Conservation (phyloP, 1,140 invertebrate species). For the Armadillidium nasatum region DNA sequence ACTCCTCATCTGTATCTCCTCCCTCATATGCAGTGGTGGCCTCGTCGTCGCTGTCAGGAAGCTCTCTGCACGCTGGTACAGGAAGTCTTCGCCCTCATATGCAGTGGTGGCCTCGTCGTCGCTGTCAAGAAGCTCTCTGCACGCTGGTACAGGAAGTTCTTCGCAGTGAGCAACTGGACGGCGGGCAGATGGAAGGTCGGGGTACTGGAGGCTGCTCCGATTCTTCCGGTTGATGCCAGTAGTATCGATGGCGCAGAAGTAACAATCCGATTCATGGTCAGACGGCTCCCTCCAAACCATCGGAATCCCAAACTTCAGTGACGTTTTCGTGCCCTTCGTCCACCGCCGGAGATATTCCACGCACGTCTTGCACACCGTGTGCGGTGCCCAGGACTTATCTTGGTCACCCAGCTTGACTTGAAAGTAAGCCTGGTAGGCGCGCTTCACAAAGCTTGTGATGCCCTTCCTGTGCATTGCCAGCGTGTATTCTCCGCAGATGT, state of each 20-base stretch:
- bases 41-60: constrained; percentile 22
- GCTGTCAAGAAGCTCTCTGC: constrained; percentile 22
- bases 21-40: neutral
- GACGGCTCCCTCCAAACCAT: constrained; percentile 23
- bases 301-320: constrained; percentile 28
- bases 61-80: constrained; percentile 24
- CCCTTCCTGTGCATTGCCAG: constrained; percentile 26
- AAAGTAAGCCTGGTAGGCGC: constrained; percentile 30
- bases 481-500: constrained; percentile 31
- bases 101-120: constrained; percentile 10
- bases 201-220: too few relatives aligned
- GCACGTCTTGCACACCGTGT: constrained; percentile 30
- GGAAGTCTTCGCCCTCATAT: constrained; percentile 4
- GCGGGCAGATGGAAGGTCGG: neutral
- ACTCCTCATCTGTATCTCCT: constrained; percentile 11
- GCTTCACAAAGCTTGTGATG: constrained; percentile 28
- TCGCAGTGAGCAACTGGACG: constrained; percentile 14
- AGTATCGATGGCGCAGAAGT: constrained; percentile 18
- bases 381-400: constrained; percentile 35
- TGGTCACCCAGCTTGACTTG: constrained; percentile 39
- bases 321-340: constrained; percentile 28
- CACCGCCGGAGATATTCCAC: constrained; percentile 30
- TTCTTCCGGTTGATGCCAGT: neutral
- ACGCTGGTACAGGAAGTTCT: constrained; percentile 23
- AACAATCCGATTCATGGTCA: neutral